Percentiles rank a stretch among this genome's conserved stretches.
Evolutionary conservation across 30 jellyfish, hydroid and myxozoan species (phyloP).

Genomic region (Clytia hemisphaerica): DNA sequence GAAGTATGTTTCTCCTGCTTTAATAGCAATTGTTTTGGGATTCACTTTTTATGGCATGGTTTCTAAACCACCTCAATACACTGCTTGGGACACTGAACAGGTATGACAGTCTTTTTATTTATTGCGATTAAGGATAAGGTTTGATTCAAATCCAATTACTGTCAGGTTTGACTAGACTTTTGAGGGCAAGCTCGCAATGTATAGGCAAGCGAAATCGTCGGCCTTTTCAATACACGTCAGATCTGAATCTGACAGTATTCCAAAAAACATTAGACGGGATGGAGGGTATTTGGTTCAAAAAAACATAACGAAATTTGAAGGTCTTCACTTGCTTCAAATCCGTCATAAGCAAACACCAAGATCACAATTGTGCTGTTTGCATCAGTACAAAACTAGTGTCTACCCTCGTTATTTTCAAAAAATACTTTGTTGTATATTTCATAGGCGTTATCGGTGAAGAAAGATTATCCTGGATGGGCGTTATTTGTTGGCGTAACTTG

Average conservation of each 20-base stretch:
- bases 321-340: no score
- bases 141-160: no score
- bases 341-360: no score
- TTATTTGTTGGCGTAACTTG: constrained; percentile 67
- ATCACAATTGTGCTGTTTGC: background rate
- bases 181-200: no score
- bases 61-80: constrained; percentile 26
- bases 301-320: no score
- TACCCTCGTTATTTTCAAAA: background rate
- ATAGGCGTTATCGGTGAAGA: constrained; percentile 43
- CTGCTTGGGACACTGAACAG: constrained; percentile 58
- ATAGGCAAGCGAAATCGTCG: no score
- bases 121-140: background rate
- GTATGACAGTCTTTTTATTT: constrained; percentile 17
- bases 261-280: no score
- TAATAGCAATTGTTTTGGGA: constrained; percentile 41
- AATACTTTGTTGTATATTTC: background rate
- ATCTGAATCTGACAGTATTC: no score
- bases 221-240: no score
- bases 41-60: constrained; percentile 7
- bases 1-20: constrained; percentile 57
- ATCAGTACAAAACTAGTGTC: no score
- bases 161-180: no score
- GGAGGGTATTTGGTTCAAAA: no score
- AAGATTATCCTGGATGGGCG: constrained; percentile 84